Conservation (phyloP, 1,140 invertebrate species). For the Bombus ignitus region DNA sequence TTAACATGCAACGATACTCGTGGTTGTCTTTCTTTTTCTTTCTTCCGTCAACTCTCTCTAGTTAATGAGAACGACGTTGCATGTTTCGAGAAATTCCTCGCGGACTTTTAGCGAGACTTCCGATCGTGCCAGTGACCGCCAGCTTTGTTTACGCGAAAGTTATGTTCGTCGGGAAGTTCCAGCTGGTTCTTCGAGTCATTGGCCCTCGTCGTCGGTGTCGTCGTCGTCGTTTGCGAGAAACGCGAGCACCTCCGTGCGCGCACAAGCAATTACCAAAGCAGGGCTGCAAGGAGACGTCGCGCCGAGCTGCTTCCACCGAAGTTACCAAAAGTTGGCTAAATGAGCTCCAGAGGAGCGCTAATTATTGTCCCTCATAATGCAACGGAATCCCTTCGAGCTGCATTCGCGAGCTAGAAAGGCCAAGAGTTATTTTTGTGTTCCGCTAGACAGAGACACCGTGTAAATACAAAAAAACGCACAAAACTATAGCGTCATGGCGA, state of each 20-base stretch:
- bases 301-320: not conserved
- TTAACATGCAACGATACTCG: too few species aligned
- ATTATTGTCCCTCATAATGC: slow-evolving; percentile 40
- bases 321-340: slow-evolving; percentile 41
- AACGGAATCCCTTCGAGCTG: slow-evolving; percentile 19
- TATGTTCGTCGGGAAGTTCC: slow-evolving; percentile 4
- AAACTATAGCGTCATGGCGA: not conserved
- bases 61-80: not conserved
- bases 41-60: not conserved
- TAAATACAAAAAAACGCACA: not conserved
- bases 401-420: not conserved
- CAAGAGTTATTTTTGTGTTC: slow-evolving; percentile 17
- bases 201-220: slow-evolving; percentile 7
- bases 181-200: slow-evolving; percentile 25
- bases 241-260: not conserved
- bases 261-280: slow-evolving; percentile 37
- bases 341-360: slow-evolving; percentile 37
- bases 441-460: too few species aligned
- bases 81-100: not conserved
- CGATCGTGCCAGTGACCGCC: not conserved
- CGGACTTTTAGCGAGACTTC: not conserved
- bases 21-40: not conserved
- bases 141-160: slow-evolving; percentile 42
- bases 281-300: not conserved
- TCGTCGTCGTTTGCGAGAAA: slow-evolving; percentile 21